Percentiles rank a stretch among this genome's conserved stretches.
Conservation (phyloP, 2,888 invertebrate genomes). For the Nomada ferruginata region DNA sequence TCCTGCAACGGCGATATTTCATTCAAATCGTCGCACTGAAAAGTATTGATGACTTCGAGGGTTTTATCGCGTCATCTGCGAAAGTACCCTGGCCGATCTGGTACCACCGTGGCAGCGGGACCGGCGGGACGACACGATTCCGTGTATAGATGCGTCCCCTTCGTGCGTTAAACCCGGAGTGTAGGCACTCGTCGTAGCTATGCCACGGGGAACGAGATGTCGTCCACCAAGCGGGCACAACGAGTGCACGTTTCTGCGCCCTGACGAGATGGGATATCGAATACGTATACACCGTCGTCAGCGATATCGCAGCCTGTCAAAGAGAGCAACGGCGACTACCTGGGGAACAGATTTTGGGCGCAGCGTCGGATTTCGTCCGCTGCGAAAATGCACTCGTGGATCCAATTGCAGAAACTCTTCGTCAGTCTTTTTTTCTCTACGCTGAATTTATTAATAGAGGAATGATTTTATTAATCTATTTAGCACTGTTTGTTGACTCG, state of each 20-base stretch:
- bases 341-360: constrained; percentile 41
- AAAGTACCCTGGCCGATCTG: constrained; percentile 56
- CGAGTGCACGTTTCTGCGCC: constrained; percentile 7
- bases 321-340: constrained; percentile 46
- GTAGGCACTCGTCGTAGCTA: background rate
- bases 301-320: constrained; percentile 60
- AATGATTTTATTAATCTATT: too few species aligned
- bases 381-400: constrained; percentile 56
- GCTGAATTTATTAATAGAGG: background rate
- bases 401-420: constrained; percentile 58
- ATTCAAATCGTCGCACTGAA: constrained; percentile 74
- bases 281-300: constrained; percentile 56
- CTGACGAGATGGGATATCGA: constrained; percentile 27
- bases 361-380: constrained; percentile 56
- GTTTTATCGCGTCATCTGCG: constrained; percentile 75
- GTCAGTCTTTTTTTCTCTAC: constrained; percentile 8
- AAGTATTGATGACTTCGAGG: constrained; percentile 74
- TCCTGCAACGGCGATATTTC: constrained; percentile 67
- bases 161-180: constrained; percentile 33
- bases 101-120: constrained; percentile 39
- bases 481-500: too few species aligned
- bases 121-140: constrained; percentile 5
- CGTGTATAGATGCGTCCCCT: constrained; percentile 26
- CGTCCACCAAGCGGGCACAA: constrained; percentile 7
- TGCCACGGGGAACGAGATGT: constrained; percentile 39